Conservation (phyloP, 2,888 invertebrate genomes). For the Eristalinus aeneus region DNA sequence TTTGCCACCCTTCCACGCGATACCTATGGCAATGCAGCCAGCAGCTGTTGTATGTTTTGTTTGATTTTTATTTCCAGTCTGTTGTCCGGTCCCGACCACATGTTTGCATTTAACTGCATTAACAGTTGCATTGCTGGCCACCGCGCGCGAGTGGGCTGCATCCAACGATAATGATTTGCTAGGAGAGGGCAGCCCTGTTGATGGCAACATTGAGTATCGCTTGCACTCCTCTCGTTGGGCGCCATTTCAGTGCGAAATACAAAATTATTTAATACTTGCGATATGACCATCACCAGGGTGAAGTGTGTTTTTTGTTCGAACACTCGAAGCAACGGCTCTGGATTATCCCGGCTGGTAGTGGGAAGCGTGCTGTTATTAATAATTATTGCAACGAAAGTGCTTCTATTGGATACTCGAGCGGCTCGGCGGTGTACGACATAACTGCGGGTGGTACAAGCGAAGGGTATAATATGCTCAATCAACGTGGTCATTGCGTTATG, state of each 20-base stretch:
- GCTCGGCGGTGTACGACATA: neutral
- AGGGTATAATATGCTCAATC: conserved; percentile 66
- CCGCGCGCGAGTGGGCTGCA: conserved; percentile 55
- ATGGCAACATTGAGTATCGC: neutral
- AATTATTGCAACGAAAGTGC: conserved; percentile 60
- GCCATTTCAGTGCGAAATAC: conserved; percentile 19
- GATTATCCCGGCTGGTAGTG: conserved; percentile 57
- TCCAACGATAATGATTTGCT: conserved; percentile 54
- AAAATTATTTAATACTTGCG: conserved; percentile 61
- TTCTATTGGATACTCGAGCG: conserved; percentile 2
- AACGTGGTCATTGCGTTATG: conserved; percentile 68
- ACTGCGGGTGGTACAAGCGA: conserved; percentile 11
- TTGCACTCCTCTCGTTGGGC: neutral
- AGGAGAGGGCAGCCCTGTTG: conserved; percentile 21
- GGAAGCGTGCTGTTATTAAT: conserved; percentile 61
- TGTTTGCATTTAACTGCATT: conserved; percentile 70
- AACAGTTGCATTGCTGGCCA: conserved; percentile 58
- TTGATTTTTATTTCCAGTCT: conserved; percentile 51
- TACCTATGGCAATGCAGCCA: conserved; percentile 5
- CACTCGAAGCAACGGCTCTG: conserved; percentile 11
- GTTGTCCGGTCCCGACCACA: conserved; percentile 63
- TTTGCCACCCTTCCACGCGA: neutral
- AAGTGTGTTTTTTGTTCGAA: conserved; percentile 34
- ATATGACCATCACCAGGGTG: conserved; percentile 44
- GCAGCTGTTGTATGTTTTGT: conserved; percentile 45